Conservation (phyloP, 2,888 invertebrate species). For the Drepanosiphum platanoidis region DNA sequence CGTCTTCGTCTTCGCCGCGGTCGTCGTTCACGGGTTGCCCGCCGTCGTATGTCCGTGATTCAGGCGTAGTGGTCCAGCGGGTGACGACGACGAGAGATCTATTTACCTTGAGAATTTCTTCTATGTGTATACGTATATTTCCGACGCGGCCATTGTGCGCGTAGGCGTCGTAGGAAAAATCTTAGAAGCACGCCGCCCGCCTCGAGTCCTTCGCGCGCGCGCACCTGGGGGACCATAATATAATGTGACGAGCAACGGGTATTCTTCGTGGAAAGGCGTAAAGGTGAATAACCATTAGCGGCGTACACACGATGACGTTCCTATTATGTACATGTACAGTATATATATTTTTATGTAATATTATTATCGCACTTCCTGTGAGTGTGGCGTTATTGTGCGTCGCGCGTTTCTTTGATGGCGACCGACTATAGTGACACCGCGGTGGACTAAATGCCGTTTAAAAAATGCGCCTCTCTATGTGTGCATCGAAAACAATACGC, state of each 20-base stretch:
- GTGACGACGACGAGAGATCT: conserved; percentile 1
- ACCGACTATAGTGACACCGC: neutral
- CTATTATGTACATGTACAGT: neutral
- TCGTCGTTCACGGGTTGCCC: too few relatives aligned
- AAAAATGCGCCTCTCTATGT: neutral
- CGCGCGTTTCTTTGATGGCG: conserved; percentile 21
- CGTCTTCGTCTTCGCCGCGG: too few relatives aligned
- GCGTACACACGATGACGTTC: conserved; percentile 22
- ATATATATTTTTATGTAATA: neutral
- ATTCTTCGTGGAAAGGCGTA: conserved; percentile 16
- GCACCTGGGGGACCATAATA: neutral
- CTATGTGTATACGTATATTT: neutral
- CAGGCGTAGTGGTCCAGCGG: neutral
- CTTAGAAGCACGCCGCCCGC: conserved; percentile 22
- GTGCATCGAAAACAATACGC: neutral
- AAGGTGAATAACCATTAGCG: conserved; percentile 56
- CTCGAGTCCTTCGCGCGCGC: conserved; percentile 12
- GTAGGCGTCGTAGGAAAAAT: conserved; percentile 57
- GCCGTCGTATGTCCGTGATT: neutral
- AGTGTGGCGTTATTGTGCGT: conserved; percentile 15
- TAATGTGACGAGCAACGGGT: neutral
- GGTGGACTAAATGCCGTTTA: neutral
- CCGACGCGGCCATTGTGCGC: conserved; percentile 34
- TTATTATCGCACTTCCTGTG: conserved; percentile 43
- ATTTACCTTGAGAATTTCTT: conserved; percentile 56